Percentiles rank a stretch among this genome's conserved stretches.
These are phyloP conservation scores for Heliopora coerulea DNA, from an alignment of 92 coral and sea anemone genomes.

Conservation along the genomic window DNA sequence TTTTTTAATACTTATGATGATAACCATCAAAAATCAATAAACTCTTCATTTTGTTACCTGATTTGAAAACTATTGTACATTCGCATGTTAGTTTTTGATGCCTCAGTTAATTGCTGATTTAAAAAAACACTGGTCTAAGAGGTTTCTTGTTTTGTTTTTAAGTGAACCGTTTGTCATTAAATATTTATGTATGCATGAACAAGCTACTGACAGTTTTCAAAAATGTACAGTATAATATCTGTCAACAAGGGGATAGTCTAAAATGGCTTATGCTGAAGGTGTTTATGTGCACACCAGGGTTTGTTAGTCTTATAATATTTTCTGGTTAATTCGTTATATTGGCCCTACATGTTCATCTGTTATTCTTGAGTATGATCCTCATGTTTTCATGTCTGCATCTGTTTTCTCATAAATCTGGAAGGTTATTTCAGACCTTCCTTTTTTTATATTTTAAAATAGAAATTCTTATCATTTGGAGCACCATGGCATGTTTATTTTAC, in stretches of 20 bases:
- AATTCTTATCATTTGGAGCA: too few species aligned
- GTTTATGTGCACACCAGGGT: slow-evolving; percentile 1
- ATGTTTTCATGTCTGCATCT: too few species aligned
- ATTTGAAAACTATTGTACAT: background rate
- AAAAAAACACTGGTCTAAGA: background rate
- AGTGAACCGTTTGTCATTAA: background rate
- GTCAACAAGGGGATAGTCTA: too few species aligned
- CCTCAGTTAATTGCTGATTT: background rate
- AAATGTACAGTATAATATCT: background rate
- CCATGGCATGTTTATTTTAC: too few species aligned
- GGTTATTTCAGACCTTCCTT: too few species aligned
- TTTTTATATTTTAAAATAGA: too few species aligned
- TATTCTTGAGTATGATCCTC: too few species aligned
- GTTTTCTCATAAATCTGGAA: too few species aligned
- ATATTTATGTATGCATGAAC: slow-evolving; percentile 19
- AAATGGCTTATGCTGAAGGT: slow-evolving; percentile 8
- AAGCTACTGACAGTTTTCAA: background rate
- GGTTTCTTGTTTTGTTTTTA: slow-evolving; percentile 7
- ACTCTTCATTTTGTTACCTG: background rate
- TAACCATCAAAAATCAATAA: background rate
- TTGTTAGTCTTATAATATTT: background rate
- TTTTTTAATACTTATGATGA: background rate
- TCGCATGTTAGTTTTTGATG: background rate
- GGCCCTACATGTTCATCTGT: background rate
- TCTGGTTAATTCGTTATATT: background rate